Conservation (phyloP, 2,888 invertebrate species). For the Drosophila nr. fundita region DNA sequence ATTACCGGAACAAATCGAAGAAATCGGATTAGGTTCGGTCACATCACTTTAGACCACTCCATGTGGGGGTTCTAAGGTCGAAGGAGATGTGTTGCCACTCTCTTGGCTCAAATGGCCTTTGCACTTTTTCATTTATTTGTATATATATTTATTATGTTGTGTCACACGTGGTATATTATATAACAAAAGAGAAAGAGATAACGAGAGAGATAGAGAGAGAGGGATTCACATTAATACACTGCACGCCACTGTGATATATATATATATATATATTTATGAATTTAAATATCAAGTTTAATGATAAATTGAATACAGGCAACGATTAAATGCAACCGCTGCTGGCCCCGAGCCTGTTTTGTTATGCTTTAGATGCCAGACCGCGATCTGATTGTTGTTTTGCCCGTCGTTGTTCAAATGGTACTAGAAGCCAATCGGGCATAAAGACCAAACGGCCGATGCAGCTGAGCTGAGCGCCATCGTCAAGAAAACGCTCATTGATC, state of each 20-base stretch:
- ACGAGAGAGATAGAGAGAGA: not conserved
- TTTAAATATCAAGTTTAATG: conserved; percentile 27
- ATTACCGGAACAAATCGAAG: conserved; percentile 57
- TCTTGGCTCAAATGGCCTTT: conserved; percentile 5
- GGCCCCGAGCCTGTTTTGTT: conserved; percentile 44
- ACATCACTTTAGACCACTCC: conserved; percentile 38
- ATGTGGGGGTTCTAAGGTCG: conserved; percentile 7
- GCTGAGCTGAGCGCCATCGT: conserved; percentile 45
- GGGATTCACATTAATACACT: conserved; percentile 34
- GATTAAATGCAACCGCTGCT: conserved; percentile 43
- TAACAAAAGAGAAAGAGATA: not conserved
- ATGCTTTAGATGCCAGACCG: conserved; percentile 32
- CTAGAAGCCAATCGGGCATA: conserved; percentile 83
- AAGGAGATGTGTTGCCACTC: not conserved
- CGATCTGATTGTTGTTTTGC: conserved; percentile 74
- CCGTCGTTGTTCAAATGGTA: conserved; percentile 79
- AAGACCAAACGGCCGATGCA: conserved; percentile 64
- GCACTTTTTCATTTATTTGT: conserved; percentile 6
- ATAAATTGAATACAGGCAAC: conserved; percentile 36
- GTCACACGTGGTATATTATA: not conserved
- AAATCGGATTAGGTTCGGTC: conserved; percentile 48
- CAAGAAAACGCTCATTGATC: conserved; percentile 38
- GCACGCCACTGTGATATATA: conserved; percentile 10
- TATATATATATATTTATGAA: conserved; percentile 24
- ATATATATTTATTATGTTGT: not conserved